Evolutionary conservation across 2,888 invertebrate species (phyloP).

Genomic region (Agonopterix alstromeriana): DNA sequence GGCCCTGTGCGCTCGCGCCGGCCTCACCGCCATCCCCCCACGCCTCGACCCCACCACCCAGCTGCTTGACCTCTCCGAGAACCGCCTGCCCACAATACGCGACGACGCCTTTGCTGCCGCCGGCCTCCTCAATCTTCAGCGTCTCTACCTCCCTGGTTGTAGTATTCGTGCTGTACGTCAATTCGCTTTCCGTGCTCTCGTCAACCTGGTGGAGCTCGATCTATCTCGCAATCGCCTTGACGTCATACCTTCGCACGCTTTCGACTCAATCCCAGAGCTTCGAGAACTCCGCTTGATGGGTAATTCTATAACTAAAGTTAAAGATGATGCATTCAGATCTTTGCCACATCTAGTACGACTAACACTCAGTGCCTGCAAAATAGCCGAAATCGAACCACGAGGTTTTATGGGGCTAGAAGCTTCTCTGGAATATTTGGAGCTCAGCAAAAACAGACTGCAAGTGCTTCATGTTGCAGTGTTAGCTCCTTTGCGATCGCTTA

Average conservation of each 20-base stretch:
- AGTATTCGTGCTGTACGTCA: conserved; percentile 81
- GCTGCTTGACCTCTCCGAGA: conserved; percentile 86
- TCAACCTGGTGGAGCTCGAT: conserved; percentile 88
- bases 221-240: conserved; percentile 83
- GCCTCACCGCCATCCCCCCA: conserved; percentile 83
- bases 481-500: conserved; percentile 81
- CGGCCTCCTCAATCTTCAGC: conserved; percentile 87
- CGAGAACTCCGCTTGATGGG: conserved; percentile 84
- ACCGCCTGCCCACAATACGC: conserved; percentile 80
- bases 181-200: conserved; percentile 85
- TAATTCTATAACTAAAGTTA: conserved; percentile 84
- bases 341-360: conserved; percentile 83
- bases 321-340: conserved; percentile 81
- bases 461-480: conserved; percentile 81
- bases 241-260: conserved; percentile 83
- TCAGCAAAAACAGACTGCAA: conserved; percentile 84
- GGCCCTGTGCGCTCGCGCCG: conserved; percentile 86
- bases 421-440: conserved; percentile 84
- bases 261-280: conserved; percentile 84
- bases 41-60: conserved; percentile 88
- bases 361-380: conserved; percentile 84
- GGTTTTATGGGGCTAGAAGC: conserved; percentile 85
- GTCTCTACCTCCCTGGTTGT: conserved; percentile 85
- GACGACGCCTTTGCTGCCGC: conserved; percentile 85
- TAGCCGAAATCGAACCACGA: conserved; percentile 80